Evolutionary conservation across 1,140 invertebrate genomes (phyloP), one percentile per base, ranked within the genome.

Genomic region (Lepidostoma basale): DNA sequence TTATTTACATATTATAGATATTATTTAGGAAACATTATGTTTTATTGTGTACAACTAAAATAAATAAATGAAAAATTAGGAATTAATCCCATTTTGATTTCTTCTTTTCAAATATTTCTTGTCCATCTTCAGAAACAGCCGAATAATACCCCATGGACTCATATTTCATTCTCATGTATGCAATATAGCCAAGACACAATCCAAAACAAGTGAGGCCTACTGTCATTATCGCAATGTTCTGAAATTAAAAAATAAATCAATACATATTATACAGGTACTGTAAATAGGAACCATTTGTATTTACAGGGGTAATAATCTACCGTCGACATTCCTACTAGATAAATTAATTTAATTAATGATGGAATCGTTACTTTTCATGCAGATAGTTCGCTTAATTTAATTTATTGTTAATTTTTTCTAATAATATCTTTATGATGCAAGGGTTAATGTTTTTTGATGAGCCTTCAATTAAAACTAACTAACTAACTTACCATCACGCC

Each of bases 151-250:
- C 90, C 78, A 89, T 85, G 20, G 81, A 83, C 80, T 91, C 87
- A 79, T 92, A 91, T 78, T 90, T 90, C 40, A 82, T 80, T 71
- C 91, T 85, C 90, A 94, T 93, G 74, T 94, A 94, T 6, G 87
- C 82, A 40, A 95, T 88, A 74, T 95, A 95, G 18, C 87, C 90
- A 62, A 94, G 85, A 18, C 89, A 87, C 42, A 88, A 68, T 28
- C 86, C 87, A 72, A 94, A 86, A 45, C 88, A 88, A 52, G 87
- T 75, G 12, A 91, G 59, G 49, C 92, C 92, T 47, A 93, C 65
- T 18, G 84, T 85, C 92, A 94, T 95, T 59, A 93, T 87, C 3
- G 87, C 79, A 74, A 88, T 89, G 81, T 94, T 94, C 92, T 94
- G 82, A 90, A 89, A 74, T 73, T 75, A 78, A 78, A 74, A 70